Evolutionary conservation across 92 coral and sea anemone genomes (phyloP).

Genomic region (Siderastrea siderea): DNA sequence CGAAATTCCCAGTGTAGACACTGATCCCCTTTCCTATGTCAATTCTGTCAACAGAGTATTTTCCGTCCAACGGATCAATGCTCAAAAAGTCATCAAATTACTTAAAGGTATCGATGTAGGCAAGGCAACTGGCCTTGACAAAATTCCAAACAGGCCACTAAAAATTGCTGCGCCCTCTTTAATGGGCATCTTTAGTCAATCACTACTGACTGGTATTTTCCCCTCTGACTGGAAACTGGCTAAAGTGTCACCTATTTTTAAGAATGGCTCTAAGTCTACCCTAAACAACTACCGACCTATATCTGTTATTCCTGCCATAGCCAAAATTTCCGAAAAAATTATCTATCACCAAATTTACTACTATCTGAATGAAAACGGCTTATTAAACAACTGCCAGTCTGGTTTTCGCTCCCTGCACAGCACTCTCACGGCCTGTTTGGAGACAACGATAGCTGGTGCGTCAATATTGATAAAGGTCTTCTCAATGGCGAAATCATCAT

Average conservation of each 20-base stretch:
- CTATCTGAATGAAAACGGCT: neutral
- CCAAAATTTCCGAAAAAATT: neutral
- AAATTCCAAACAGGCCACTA: slow-evolving; percentile 48
- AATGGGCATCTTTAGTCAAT: slow-evolving; percentile 40
- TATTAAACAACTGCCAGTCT: slow-evolving; percentile 45
- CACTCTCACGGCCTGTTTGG: slow-evolving; percentile 55
- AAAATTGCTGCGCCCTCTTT: slow-evolving; percentile 48
- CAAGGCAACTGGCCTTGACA: slow-evolving; percentile 57
- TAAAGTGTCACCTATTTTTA: slow-evolving; percentile 30
- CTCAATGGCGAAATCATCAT: slow-evolving; percentile 62
- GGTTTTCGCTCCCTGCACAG: slow-evolving; percentile 67
- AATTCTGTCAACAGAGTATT: slow-evolving; percentile 37
- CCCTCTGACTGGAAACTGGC: slow-evolving; percentile 54
- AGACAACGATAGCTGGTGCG: slow-evolving; percentile 53
- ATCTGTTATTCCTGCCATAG: slow-evolving; percentile 25
- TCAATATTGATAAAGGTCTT: slow-evolving; percentile 58
- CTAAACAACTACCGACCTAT: slow-evolving; percentile 28
- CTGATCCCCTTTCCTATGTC: slow-evolving; percentile 41
- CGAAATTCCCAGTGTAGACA: slow-evolving; percentile 33
- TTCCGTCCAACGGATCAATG: slow-evolving; percentile 46
- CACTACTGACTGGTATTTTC: slow-evolving; percentile 24
- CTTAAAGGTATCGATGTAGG: slow-evolving; percentile 40
- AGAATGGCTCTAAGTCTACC: slow-evolving; percentile 21
- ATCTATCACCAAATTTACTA: too few species aligned
- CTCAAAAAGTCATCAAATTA: slow-evolving; percentile 43